These are phyloP conservation scores for Rhinopomastus cyanomelas DNA, from an alignment of 2,113 vertebrate genomes.

Conservation along the genomic window DNA sequence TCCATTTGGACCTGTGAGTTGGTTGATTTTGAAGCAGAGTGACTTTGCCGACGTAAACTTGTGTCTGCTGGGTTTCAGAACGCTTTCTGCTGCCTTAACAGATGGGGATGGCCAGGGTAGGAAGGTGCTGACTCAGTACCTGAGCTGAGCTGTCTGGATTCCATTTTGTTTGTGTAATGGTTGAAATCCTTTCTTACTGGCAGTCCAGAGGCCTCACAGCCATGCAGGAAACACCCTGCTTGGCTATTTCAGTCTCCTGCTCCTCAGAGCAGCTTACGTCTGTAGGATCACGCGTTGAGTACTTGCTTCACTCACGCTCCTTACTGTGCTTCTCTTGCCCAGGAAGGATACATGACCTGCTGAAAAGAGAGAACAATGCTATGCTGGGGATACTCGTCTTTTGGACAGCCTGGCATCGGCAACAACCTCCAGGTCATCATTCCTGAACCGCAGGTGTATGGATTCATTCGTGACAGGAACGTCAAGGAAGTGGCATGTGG, in stretches of 20 bases:
- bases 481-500: conserved; percentile 90
- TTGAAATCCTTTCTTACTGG: background rate
- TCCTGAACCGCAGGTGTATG: conserved; percentile 82
- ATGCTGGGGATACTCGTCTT: conserved; percentile 92
- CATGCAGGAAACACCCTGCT: background rate
- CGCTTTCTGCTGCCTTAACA: background rate
- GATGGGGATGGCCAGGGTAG: background rate
- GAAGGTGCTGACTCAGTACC: background rate
- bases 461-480: conserved; percentile 80
- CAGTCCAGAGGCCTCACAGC: background rate
- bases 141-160: background rate
- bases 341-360: conserved; percentile 72
- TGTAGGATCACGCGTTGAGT: background rate
- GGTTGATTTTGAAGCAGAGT: background rate
- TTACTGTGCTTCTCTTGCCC: background rate
- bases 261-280: background rate
- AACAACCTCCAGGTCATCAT: conserved; percentile 76
- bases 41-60: background rate
- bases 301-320: background rate
- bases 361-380: conserved; percentile 84
- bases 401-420: conserved; percentile 88
- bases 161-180: background rate
- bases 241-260: background rate
- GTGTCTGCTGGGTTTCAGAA: background rate
- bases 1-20: background rate